Evolutionary conservation across 2,888 invertebrate species (phyloP).

Genomic region (Heliconius ethilla): DNA sequence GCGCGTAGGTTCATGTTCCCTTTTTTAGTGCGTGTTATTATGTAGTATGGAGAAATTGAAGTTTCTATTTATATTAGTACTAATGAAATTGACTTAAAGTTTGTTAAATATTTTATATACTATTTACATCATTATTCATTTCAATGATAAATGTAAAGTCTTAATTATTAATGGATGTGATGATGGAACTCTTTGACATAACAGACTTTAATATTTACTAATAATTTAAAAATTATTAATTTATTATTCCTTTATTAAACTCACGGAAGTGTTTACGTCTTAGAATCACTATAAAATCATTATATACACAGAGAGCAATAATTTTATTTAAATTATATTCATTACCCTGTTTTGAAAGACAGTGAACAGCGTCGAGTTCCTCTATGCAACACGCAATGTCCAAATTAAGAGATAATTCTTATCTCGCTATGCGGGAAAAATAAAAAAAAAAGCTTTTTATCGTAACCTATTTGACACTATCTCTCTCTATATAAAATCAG

Average conservation of each 20-base stretch:
- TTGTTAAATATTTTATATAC: neutral
- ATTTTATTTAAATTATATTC: too few relatives aligned
- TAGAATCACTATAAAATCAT: too few relatives aligned
- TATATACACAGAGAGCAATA: too few relatives aligned
- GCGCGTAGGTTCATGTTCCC: neutral
- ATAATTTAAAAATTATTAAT: too few relatives aligned
- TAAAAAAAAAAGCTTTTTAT: neutral
- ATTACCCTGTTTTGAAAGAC: too few relatives aligned
- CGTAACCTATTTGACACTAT: neutral
- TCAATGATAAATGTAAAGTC: neutral
- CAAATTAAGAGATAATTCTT: too few relatives aligned
- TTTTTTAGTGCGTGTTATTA: neutral
- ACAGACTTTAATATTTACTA: too few relatives aligned
- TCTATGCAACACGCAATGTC: too few relatives aligned
- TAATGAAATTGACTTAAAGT: neutral
- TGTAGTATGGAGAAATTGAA: neutral
- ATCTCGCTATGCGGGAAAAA: too few relatives aligned
- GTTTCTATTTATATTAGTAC: neutral
- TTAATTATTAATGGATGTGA: neutral
- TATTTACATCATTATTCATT: neutral
- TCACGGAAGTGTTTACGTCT: too few relatives aligned
- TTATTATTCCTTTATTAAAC: too few relatives aligned
- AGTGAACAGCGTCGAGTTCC: too few relatives aligned
- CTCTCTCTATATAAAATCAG: slow-evolving; percentile 49
- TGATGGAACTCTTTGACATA: neutral